Evolutionary conservation across 1,140 invertebrate genomes (phyloP), one percentile per base, ranked within the genome.

Genomic region (Trinorchestia longiramus): DNA sequence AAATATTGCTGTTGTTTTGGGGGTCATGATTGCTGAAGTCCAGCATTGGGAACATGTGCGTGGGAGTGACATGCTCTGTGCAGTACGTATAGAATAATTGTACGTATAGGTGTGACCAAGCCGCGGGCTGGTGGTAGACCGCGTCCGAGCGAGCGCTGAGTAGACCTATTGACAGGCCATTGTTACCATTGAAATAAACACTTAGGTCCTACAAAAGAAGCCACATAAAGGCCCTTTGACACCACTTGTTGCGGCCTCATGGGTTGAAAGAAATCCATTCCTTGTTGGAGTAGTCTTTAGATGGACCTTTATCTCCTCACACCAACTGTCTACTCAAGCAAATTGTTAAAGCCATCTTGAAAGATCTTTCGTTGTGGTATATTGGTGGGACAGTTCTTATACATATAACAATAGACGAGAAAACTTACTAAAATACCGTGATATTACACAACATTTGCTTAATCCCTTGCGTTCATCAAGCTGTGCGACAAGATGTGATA

Each of bases 141-240:
- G 62, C 28, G 62, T 77, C 62, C 62, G 62, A 77, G 28, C 62
- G 28, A 77, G 11, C 88, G 88, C 88, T 90, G 88, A 90, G 88
- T 90, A 43, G 88, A 90, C 88, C 88, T 90, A 90, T 90, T 90
- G 88, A 41, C 88, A 42, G 36, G 41, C 92, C 40, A 94, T 94
- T 94, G 92, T 94, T 43, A n/a, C 36, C 92, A 19, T 45, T 94
- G 92, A 94, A 94, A 94, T 94, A 94, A 94, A 94, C 92, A 94
- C 92, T 94, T 94, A 94, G 43, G 44, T 6, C 11, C 44, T 4
- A 94, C 43, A 43, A 94, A 45, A 94, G 92, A 40, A 0, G 44
- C 40, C 19, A 23, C 28, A 40, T 44, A 45, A 47, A 94, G 92
- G 43, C 36, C 40, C 44, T 45, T 43, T 94, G 92, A 94, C 44